These are phyloP conservation scores for Chionoecetes opilio DNA, from an alignment of 1,140 invertebrate species.

Conservation along the genomic window DNA sequence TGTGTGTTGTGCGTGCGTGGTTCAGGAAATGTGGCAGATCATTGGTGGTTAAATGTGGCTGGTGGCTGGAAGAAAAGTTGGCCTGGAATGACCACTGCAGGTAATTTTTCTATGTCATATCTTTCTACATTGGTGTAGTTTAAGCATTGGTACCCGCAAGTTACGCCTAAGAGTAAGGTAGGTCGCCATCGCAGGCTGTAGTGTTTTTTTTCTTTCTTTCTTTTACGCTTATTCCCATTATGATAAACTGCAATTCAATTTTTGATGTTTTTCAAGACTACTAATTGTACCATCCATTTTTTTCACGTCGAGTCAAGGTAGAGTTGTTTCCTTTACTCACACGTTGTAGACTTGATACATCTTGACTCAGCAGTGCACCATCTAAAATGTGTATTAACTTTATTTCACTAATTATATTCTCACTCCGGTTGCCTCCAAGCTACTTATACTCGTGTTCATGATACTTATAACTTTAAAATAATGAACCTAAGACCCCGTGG, in stretches of 20 bases:
- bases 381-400: not conserved
- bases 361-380: not conserved
- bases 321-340: slow-evolving; percentile 28
- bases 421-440: not conserved
- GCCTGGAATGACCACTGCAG: not conserved
- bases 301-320: slow-evolving; percentile 7
- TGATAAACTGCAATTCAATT: not conserved
- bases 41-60: too few species aligned
- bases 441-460: too few species aligned
- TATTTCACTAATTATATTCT: not conserved
- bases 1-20: not conserved
- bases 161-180: not conserved
- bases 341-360: not conserved
- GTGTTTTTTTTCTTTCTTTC: not conserved
- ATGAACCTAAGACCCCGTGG: not conserved
- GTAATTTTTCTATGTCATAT: not conserved
- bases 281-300: not conserved
- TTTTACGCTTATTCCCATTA: slow-evolving; percentile 30
- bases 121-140: not conserved
- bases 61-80: not conserved
- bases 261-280: not conserved
- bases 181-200: slow-evolving; percentile 11
- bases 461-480: not conserved
- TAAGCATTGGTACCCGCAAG: slow-evolving; percentile 27
- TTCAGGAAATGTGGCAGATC: not conserved